phyloP scores from a whole-genome alignment of 2,888 invertebrate genomes.

The Hirtodrosophila duncani region DNA sequence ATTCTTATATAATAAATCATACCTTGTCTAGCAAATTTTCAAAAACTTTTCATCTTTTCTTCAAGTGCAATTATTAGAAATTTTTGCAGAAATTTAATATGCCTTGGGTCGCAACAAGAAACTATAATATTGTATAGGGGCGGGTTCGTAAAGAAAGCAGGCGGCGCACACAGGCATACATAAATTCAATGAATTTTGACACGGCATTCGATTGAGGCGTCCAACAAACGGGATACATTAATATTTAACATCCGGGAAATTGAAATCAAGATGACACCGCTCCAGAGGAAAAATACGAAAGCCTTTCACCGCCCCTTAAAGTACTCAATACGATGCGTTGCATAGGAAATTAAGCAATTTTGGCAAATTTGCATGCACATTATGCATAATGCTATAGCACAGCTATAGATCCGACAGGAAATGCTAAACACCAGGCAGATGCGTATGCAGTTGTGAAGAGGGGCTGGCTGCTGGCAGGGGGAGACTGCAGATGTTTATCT shows the following conservation, averaged over 20 bases:
- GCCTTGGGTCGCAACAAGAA: constrained; percentile 17
- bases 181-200: constrained; percentile 70
- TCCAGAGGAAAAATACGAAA: constrained; percentile 12
- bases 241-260: constrained; percentile 71
- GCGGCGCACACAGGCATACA: constrained; percentile 50
- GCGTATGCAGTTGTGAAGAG: too few relatives aligned
- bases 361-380: constrained; percentile 67
- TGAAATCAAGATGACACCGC: constrained; percentile 41
- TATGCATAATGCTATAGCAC: constrained; percentile 55
- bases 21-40: too few relatives aligned
- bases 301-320: constrained; percentile 3
- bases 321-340: constrained; percentile 8
- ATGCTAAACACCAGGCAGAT: constrained; percentile 25
- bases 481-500: constrained; percentile 44
- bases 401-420: constrained; percentile 17
- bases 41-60: too few relatives aligned
- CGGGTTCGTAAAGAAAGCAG: constrained; percentile 15
- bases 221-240: constrained; percentile 41
- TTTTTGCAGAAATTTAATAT: constrained; percentile 41
- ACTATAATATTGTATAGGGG: constrained; percentile 44
- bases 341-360: constrained; percentile 60
- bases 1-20: too few relatives aligned
- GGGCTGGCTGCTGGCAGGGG: too few relatives aligned
- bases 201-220: constrained; percentile 40
- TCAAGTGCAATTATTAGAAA: too few relatives aligned